Evolutionary conservation across 2,888 invertebrate species (phyloP).

Genomic region (Drosophila hamatofila): DNA sequence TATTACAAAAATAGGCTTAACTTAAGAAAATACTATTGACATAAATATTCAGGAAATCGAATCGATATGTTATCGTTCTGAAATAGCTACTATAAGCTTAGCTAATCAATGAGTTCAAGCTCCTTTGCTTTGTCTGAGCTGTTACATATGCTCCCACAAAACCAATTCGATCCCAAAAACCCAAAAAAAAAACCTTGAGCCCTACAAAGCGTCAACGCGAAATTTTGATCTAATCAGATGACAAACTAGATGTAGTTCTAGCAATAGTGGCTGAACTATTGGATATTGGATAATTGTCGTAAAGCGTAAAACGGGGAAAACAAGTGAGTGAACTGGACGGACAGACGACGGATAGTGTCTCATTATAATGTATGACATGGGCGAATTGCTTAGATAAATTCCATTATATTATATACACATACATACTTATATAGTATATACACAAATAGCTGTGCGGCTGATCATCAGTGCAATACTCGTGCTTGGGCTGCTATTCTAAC

Average conservation of each 20-base stretch:
- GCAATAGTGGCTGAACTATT: background rate
- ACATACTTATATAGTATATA: background rate
- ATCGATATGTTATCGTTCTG: background rate
- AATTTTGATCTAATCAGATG: background rate
- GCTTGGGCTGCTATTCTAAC: constrained; percentile 25
- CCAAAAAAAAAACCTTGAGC: too few species aligned
- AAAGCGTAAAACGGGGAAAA: background rate
- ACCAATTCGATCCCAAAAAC: background rate
- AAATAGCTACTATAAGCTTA: background rate
- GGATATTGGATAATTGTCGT: constrained; percentile 2
- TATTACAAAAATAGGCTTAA: too few species aligned
- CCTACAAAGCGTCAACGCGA: constrained; percentile 1
- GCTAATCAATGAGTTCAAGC: background rate
- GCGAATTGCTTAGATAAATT: constrained; percentile 2
- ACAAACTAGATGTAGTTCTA: constrained; percentile 2
- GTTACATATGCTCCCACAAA: background rate
- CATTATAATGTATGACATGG: constrained; percentile 14
- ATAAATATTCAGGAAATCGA: background rate
- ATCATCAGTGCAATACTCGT: constrained; percentile 1
- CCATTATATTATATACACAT: background rate
- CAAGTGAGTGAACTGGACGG: background rate
- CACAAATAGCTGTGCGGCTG: constrained; percentile 1
- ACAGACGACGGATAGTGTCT: background rate
- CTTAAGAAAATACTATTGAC: too few species aligned
- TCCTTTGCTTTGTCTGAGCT: background rate